Conservation (phyloP, 2,113 vertebrate genomes). For the Myrmecophaga tridactyla region DNA sequence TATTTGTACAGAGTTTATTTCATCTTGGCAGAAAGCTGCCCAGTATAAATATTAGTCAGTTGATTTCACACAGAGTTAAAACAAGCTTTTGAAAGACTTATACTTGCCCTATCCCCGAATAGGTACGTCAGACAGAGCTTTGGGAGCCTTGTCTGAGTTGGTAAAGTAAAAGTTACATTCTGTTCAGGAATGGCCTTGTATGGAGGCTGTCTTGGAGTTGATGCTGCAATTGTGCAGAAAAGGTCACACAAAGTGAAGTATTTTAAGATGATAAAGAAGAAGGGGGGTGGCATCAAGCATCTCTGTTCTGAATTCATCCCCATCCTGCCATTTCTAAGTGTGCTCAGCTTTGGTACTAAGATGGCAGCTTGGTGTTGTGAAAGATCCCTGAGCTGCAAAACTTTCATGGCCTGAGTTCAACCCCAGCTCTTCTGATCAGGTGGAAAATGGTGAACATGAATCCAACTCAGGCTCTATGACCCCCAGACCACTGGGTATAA, state of each 20-base stretch:
- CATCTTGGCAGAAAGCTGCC: slow-evolving; percentile 64
- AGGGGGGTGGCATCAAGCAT: not conserved
- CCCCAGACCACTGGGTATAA: not conserved
- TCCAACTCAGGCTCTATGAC: not conserved
- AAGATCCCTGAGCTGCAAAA: not conserved
- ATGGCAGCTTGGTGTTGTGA: not conserved
- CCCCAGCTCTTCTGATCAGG: not conserved
- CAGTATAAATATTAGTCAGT: slow-evolving; percentile 68
- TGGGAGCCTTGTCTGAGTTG: slow-evolving; percentile 30
- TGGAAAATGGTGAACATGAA: too few species aligned
- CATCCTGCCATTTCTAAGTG: not conserved
- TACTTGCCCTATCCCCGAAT: slow-evolving; percentile 60
- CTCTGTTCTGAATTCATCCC: not conserved
- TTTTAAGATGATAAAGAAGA: not conserved
- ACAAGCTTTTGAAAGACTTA: slow-evolving; percentile 71
- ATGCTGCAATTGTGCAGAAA: slow-evolving; percentile 2
- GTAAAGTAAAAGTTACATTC: slow-evolving; percentile 31
- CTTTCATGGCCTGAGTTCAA: not conserved
- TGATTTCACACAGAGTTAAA: slow-evolving; percentile 70
- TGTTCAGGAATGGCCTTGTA: not conserved
- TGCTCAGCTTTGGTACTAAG: not conserved
- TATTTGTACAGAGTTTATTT: slow-evolving; percentile 75
- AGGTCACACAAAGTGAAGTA: not conserved
- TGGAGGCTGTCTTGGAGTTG: slow-evolving; percentile 1
- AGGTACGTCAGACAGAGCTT: slow-evolving; percentile 48